These are phyloP conservation scores for Corynorhinus townsendii DNA, from an alignment of 2,113 vertebrate species.

Conservation along the genomic window DNA sequence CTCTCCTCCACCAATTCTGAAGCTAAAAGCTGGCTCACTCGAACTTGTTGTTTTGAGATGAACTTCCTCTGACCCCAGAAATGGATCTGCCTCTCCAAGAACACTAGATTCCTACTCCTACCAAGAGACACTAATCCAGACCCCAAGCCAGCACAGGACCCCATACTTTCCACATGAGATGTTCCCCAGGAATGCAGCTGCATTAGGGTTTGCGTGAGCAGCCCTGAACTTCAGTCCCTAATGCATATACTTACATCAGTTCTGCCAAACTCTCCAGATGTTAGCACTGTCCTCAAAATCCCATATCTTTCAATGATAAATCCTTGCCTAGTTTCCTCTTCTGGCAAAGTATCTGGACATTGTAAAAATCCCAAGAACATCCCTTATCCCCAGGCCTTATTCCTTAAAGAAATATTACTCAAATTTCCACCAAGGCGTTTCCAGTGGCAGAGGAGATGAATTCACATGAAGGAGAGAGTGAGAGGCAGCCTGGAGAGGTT, in stretches of 20 bases:
- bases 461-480: background rate
- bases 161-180: conserved; percentile 39
- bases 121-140: conserved; percentile 26
- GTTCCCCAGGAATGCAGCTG: conserved; percentile 36
- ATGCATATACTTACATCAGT: background rate
- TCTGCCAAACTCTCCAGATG: conserved; percentile 47
- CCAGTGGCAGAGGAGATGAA: background rate
- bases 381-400: background rate
- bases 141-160: conserved; percentile 14
- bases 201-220: background rate
- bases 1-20: background rate
- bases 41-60: conserved; percentile 19
- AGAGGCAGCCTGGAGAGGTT: background rate
- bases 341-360: conserved; percentile 45
- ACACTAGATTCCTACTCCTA: conserved; percentile 21
- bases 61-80: conserved; percentile 48
- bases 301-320: background rate
- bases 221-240: background rate
- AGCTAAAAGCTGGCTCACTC: background rate
- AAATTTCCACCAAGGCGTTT: conserved; percentile 5
- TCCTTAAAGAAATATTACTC: conserved; percentile 36
- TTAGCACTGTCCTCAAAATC: background rate
- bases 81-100: conserved; percentile 49
- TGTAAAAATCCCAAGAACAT: conserved; percentile 23
- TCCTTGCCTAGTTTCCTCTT: conserved; percentile 35